Evolutionary conservation across 1,140 invertebrate species (phyloP).

Genomic region (Pantala flavescens): DNA sequence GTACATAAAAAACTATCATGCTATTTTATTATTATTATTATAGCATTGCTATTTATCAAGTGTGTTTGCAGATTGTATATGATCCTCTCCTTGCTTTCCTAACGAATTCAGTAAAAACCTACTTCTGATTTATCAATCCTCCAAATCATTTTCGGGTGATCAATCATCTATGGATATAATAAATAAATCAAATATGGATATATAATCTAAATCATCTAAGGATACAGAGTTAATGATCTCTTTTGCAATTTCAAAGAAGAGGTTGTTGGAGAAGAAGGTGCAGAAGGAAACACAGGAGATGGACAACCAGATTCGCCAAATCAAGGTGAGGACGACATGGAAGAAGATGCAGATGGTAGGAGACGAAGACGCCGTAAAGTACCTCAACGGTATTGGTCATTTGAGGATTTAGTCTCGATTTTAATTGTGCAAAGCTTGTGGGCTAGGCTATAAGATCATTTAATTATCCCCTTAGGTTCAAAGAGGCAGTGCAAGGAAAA

Average conservation of each 20-base stretch:
- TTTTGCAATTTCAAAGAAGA: constrained; percentile 25
- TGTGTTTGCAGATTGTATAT: too few species aligned
- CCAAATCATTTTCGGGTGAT: too few species aligned
- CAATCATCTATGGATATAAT: too few species aligned
- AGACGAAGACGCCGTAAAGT: constrained; percentile 47
- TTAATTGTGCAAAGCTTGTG: not conserved
- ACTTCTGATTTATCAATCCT: too few species aligned
- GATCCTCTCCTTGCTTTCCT: too few species aligned
- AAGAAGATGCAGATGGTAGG: constrained; percentile 45
- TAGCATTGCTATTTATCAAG: too few species aligned
- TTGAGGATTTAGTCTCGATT: not conserved
- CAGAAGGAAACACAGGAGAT: constrained; percentile 18
- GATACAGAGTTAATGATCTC: too few species aligned
- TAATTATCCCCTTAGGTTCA: constrained; percentile 38
- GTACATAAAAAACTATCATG: too few species aligned
- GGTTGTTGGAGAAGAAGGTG: constrained; percentile 35
- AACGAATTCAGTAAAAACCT: too few species aligned
- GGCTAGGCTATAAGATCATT: not conserved
- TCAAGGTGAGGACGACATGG: constrained; percentile 35
- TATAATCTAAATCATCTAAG: too few species aligned
- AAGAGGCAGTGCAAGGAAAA: constrained; percentile 58
- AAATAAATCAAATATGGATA: too few species aligned
- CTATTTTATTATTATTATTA: too few species aligned
- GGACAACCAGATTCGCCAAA: constrained; percentile 23
- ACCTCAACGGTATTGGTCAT: constrained; percentile 39